Base-by-base conservation (phyloP, 2,797 vertebrate species). In the Coranthus polyacanthus region DNA sequence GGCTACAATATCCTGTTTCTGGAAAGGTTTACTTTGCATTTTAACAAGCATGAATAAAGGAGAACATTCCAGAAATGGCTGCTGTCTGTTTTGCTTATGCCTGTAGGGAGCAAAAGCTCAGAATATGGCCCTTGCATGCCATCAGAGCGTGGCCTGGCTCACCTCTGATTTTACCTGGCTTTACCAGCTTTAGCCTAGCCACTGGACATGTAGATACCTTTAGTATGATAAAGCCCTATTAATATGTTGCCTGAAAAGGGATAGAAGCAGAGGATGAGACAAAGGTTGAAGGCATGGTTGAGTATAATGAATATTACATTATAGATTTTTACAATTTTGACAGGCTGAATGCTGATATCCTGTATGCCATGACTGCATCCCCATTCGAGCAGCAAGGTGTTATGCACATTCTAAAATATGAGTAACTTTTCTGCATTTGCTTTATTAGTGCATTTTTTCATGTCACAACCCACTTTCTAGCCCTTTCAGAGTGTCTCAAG, bases 1-100 rank as follows among this genome's bases (percentile, higher is more conserved):
- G 89, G 90, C 90, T 86, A 91, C 82, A 94, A 93, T 93, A 93
- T 94, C 93, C 92, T 92, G 93, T 93, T 92, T 92, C 89, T 90
- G 88, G 78, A 90, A 92, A 89, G 89, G 89, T 94, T 93, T 92
- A 90, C 87, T 90, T 91, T 90, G 92, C 92, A 90, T 93, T 90
- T 93, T 93, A 94, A 93, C 90, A 92, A 91, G 92, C 89, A 89
- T 89, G 88, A 91, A 94, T 92, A 92, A 92, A 88, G 81, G 69
- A 90, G 76, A 82, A 92, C 93, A 94, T 94, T 94, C 93, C 93
- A 93, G 83, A 85, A 85, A 91, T 86, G 84, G 82, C 89, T 88
- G 86, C 84, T 74, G 79, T 92, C 91, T 93, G 91, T 84, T 89
- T 79, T 70, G 58, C 66, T 83, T 54, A 78, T 67, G 85, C 89